phyloP scores from a whole-genome alignment of 2,113 vertebrate genomes.

The Procavia capensis region DNA sequence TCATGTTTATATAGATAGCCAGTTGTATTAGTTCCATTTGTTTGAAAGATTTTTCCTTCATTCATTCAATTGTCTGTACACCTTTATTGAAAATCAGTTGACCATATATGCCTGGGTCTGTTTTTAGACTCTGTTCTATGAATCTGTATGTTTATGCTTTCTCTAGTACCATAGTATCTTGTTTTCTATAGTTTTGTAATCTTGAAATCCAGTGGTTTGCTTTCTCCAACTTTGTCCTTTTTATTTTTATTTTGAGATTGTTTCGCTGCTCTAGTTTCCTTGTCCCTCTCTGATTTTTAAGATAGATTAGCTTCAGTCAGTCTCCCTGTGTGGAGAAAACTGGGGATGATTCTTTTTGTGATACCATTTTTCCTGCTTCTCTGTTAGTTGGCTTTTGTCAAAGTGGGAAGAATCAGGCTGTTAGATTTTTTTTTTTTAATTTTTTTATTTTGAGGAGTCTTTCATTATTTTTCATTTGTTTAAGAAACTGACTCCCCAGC shows the following conservation, averaged over 20 bases:
- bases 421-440: background rate
- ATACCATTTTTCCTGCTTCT: background rate
- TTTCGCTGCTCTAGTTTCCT: background rate
- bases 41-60: background rate
- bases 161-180: background rate
- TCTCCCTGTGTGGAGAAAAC: background rate
- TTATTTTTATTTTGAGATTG: background rate
- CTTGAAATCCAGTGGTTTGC: background rate
- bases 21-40: background rate
- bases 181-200: background rate
- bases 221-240: background rate
- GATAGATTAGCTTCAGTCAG: background rate
- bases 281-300: background rate
- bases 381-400: background rate
- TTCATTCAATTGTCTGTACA: background rate
- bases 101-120: background rate
- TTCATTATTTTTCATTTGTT: slow-evolving; percentile 8
- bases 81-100: background rate
- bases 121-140: background rate
- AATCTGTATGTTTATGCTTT: background rate
- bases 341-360: background rate
- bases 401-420: background rate
- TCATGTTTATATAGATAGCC: background rate
- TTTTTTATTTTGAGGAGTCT: background rate
- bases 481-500: background rate